phyloP scores from a whole-genome alignment of 2,113 vertebrate genomes.

The Hypocryptadius cinnamomeus region DNA sequence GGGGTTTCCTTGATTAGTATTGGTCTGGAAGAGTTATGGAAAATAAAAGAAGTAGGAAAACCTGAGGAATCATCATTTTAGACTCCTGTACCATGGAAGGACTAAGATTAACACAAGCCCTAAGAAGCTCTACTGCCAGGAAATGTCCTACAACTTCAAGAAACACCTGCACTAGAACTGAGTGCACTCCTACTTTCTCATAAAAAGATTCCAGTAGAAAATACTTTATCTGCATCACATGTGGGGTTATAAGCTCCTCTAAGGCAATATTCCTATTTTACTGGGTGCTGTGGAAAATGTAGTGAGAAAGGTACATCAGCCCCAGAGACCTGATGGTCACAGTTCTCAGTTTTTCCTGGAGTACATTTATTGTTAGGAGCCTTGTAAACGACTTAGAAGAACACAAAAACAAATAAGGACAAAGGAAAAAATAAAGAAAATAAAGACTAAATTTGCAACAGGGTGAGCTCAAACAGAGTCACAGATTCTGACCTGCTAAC shows the following conservation, averaged over 20 bases:
- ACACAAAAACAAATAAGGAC: background rate
- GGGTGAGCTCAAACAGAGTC: background rate
- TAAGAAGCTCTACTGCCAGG: background rate
- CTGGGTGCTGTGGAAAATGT: background rate
- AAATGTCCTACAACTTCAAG: background rate
- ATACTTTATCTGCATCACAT: background rate
- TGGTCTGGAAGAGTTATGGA: background rate
- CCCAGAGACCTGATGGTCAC: background rate
- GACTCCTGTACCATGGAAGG: background rate
- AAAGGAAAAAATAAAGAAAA: background rate
- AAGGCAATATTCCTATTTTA: background rate
- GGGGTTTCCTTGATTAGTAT: rapidly evolving
- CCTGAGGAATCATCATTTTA: background rate
- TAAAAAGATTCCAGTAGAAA: background rate
- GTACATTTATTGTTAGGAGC: background rate
- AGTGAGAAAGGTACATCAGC: background rate
- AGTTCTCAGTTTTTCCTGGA: background rate
- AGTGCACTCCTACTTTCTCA: background rate
- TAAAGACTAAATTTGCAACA: background rate
- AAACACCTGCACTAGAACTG: background rate
- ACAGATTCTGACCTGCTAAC: background rate
- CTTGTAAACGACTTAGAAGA: background rate
- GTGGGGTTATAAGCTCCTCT: background rate
- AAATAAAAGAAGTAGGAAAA: background rate
- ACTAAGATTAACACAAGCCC: background rate